Evolutionary conservation across 1,140 invertebrate genomes (phyloP).

Genomic region (Brachionus rotundiformis): DNA sequence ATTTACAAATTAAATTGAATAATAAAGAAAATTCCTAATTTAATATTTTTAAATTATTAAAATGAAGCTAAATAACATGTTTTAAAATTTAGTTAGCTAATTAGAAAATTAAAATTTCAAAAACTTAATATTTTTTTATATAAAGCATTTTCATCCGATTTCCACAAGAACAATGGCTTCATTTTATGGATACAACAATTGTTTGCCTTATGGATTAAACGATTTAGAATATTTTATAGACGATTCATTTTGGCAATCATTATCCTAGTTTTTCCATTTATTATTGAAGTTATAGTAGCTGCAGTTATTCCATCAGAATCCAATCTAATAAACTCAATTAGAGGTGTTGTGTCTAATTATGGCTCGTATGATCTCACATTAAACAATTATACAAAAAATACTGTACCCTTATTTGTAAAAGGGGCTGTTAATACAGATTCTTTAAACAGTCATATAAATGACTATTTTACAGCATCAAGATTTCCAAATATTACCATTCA

Average conservation of each 20-base stretch:
- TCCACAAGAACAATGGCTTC: neutral
- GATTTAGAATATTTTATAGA: slow-evolving; percentile 31
- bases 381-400: slow-evolving; percentile 31
- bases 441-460: neutral
- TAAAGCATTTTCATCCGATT: slow-evolving; percentile 35
- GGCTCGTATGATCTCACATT: slow-evolving; percentile 2
- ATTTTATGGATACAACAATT: slow-evolving; percentile 34
- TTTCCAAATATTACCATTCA: neutral
- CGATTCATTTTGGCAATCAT: slow-evolving; percentile 31
- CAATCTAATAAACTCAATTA: slow-evolving; percentile 48
- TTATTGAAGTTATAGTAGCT: slow-evolving; percentile 8
- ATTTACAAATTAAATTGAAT: no score
- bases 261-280: slow-evolving; percentile 16
- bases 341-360: slow-evolving; percentile 9
- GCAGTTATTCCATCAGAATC: slow-evolving; percentile 39
- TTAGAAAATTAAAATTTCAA: neutral
- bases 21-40: no score
- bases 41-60: no score
- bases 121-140: neutral
- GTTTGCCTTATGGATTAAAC: neutral
- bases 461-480: neutral
- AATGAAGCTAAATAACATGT: no score
- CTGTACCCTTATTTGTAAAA: slow-evolving; percentile 12
- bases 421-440: neutral
- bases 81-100: no score